Base-by-base conservation (phyloP, 2,888 invertebrate genomes). In the Amphipoea lucens region DNA sequence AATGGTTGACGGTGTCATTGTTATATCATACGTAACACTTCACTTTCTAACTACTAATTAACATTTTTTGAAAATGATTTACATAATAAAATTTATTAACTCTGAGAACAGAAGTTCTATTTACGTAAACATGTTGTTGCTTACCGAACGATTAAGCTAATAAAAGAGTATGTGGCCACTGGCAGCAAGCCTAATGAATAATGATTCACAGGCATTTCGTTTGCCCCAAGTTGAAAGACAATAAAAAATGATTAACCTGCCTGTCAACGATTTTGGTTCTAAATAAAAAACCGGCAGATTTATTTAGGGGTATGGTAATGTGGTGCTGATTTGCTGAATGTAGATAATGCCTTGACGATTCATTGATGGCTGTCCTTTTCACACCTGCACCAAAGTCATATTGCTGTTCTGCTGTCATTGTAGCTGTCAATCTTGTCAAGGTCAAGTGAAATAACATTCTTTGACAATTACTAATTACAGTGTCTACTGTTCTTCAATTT, bases 11-110 rank as follows among this genome's bases (percentile, higher is more conserved):
- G 12, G 42, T 66, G 29, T 29, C 29, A n/a, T 93, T 91, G 85
- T 96, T 95, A 96, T 93, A 94, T 94, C 95, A 95, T 89, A 90
- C 85, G 86, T 85, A 85, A 86, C 88, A 90, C 92, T 92, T 94
- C 92, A 94, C 96, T 96, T 96, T 96, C 87, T 89, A 87, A 81
- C 74, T 72, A 76, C 36, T 84, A 73, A 86, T 88, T 88, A 78
- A 79, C 79, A 86, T 89, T 79, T 36, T 80, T 81, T 73, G 78
- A 80, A 69, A 78, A 81, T 80, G 57, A 83, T 89, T 85, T 82
- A 85, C 84, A 84, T 88, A 88, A 57, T 68, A 6, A 40, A 76
- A 23, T 76, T 67, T 69, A 20, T 1, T 57, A 69, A 4, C 42
- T 70, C n/a, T 12, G 36, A 76, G 69, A 77, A n/a, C 29, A 57